phyloP scores from a whole-genome alignment of 2,113 vertebrate species.

The Neolamprologus tretocephalus region DNA sequence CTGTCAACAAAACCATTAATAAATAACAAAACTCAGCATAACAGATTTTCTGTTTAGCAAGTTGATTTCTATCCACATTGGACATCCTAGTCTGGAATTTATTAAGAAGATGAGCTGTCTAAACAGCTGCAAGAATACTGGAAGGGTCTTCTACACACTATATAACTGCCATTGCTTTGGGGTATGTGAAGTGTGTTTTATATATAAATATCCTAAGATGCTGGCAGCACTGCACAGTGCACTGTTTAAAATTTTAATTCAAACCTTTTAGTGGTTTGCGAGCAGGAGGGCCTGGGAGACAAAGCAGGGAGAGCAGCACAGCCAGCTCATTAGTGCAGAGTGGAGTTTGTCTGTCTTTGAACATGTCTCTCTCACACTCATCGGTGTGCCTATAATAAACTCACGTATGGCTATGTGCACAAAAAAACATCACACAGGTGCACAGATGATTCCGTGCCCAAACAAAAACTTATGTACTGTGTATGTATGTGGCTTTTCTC shows the following conservation, averaged over 20 bases:
- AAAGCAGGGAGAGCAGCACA: conserved; percentile 20
- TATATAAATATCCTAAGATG: conserved; percentile 45
- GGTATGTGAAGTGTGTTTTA: conserved; percentile 21
- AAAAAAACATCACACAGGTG: neutral
- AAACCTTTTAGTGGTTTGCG: conserved; percentile 63
- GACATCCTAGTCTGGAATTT: neutral
- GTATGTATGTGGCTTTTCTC: neutral
- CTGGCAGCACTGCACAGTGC: neutral
- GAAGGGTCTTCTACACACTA: neutral
- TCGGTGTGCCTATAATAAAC: neutral
- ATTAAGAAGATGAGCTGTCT: neutral
- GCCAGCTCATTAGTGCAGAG: conserved; percentile 49
- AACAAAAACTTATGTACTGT: neutral
- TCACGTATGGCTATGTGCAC: neutral
- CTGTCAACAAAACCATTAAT: neutral
- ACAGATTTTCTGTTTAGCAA: neutral
- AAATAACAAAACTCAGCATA: neutral
- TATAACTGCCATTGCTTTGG: conserved; percentile 12
- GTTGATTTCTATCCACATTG: neutral
- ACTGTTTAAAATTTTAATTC: conserved; percentile 64
- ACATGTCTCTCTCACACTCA: neutral
- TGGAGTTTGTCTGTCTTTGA: conserved; percentile 19
- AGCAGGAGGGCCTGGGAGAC: conserved; percentile 43
- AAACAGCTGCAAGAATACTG: neutral
- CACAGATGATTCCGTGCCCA: neutral